Percentiles rank a stretch among this genome's conserved stretches.
Evolutionary conservation across 2,113 vertebrate genomes (phyloP).

Genomic region (Pipra filicauda): DNA sequence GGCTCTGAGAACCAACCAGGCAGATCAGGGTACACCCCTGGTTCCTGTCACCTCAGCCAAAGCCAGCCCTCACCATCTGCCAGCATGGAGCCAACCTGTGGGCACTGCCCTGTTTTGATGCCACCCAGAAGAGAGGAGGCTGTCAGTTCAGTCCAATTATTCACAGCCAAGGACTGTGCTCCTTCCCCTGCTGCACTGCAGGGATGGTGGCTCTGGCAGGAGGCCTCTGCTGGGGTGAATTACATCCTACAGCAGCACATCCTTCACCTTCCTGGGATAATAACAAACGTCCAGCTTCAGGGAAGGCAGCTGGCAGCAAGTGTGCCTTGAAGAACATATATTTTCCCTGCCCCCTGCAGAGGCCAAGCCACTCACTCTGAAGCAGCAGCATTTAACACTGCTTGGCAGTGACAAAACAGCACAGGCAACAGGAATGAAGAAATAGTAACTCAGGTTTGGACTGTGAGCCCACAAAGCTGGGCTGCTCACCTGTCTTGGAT

Average conservation of each 20-base stretch:
- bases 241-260: not conserved
- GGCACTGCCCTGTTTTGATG: rapidly evolving
- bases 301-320: not conserved
- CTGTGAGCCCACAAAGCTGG: not conserved
- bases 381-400: not conserved
- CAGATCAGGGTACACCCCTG: not conserved
- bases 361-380: not conserved
- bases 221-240: not conserved
- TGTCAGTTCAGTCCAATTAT: not conserved
- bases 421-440: not conserved
- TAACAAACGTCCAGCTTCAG: not conserved
- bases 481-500: not conserved
- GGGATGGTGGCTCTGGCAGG: not conserved
- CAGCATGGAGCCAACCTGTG: not conserved
- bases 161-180: not conserved
- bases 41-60: not conserved
- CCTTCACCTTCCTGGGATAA: not conserved
- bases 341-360: not conserved
- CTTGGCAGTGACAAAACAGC: not conserved
- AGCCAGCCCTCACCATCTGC: not conserved
- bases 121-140: not conserved
- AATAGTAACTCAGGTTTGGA: not conserved
- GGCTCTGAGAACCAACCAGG: not conserved
- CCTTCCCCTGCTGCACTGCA: not conserved
- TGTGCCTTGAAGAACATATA: not conserved